Base-by-base conservation (phyloP, 2,797 vertebrate genomes). In the Pempheris klunzingeri region DNA sequence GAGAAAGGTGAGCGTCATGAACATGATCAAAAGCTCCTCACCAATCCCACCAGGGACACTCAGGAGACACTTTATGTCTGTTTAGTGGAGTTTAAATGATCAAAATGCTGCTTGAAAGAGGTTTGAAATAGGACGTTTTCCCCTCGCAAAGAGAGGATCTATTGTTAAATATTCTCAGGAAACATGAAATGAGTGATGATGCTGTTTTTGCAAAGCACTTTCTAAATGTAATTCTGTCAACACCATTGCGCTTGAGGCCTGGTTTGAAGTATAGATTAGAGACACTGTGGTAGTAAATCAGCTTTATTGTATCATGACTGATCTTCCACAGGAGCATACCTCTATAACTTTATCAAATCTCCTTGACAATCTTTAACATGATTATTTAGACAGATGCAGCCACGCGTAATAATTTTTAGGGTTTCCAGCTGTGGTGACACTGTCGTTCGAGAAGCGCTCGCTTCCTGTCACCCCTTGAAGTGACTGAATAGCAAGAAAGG, bases 1-100 rank as follows among this genome's bases (percentile, higher is more conserved):
- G 97, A 98, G 88, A 97, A 96, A 96, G 97, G 97, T 97, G 93
- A 96, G 96, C 74, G 44, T 28, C 32, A 28, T 11, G 14, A 22
- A 55, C 2, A 38, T 8, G 4, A 14, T 24, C 26, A 7, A 6
- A 66, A 8, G 20, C 15, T 34, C 47, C 34, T 14, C 13, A 54
- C 38, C n/a, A 44, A 7, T 26, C 24, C 28, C n/a, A 28, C 17
- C 7, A 12, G 49, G 24, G 34, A 63, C 34, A 22, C 22, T 38
- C 9, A 14, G 4, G 9, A 58, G 28, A 14, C 47, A 20, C 10
- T 22, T 15, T 2, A 5, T 11, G 17, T 32, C 17, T 13, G 17
- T 47, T 22, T 32, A 34, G 17, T 24, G 3, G 7, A 22, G 54
- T 38, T 39, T 18, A 9, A 28, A 14, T 14, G n/a, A 26, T 36